Base-by-base conservation (phyloP, 64 coral and sea anemone genomes). In the Porites australiensis region DNA sequence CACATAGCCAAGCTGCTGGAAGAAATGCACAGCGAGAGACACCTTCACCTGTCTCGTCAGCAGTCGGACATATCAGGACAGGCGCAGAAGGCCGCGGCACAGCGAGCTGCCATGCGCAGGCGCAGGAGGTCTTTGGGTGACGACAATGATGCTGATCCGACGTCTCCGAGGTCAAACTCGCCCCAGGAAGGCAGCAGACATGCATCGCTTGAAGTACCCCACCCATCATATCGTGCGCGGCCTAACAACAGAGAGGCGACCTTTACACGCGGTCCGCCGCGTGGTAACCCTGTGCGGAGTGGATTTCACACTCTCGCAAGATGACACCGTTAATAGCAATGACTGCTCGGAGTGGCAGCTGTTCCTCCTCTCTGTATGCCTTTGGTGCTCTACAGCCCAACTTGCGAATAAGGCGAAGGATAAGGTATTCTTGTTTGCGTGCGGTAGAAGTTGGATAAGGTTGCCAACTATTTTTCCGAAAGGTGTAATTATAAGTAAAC, bases 51-150 rank as follows among this genome's bases (percentile, higher is more conserved):
- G 94, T 88, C 88, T 48, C 94, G 98, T 52, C 98, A 99, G 57
- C 94, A 95, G 79, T 99, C 98, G 13, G 98, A 99, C 64, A 99
- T 99, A 55, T 99, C 98, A 14, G 83, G 94, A 44, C 71, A 95
- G 37, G 98, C 98, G n/a, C 98, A 99, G 77, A 99, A 92, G 67
- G 83, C 91, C 6, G 98, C 98, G 12, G 89, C 91, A n/a, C 83
- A 94, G 70, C 88, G 92, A 59, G 94, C 94, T 21, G 92, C 91
- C 0, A 53, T 64, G 43, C 72, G 92, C 13, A 93, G 95, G 37
- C 79, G 81, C 11, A 88, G 98, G 18, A 87, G 98, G 51, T 96
- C 94, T 0, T 79, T 99, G 11, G 98, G 98, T 53, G 94, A 96
- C 73, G 98, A 99, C 43, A 95, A 87, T 21, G 64, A 74, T 18